Evolutionary conservation across 2,113 vertebrate genomes (phyloP).

Genomic region (Thomomys bottae): DNA sequence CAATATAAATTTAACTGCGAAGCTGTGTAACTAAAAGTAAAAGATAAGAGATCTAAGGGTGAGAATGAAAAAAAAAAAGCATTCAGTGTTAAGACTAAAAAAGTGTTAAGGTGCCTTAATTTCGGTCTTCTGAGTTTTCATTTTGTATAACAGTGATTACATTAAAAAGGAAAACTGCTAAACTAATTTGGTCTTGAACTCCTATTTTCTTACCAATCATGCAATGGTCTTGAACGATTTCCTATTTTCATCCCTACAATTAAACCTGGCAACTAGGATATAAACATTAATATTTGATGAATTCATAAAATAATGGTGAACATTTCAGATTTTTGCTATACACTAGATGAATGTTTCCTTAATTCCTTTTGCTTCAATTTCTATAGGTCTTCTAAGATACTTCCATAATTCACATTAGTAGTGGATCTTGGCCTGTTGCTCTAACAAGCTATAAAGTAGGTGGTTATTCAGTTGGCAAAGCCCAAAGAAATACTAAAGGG

Average conservation of each 20-base stretch:
- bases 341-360: conserved; percentile 28
- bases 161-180: conserved; percentile 34
- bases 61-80: neutral
- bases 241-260: neutral
- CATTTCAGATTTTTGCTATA: neutral
- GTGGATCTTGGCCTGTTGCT: neutral
- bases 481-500: conserved; percentile 5
- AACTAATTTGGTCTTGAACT: neutral
- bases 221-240: no score
- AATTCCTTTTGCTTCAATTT: conserved; percentile 35
- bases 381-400: neutral
- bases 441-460: neutral
- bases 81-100: neutral
- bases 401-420: conserved; percentile 2
- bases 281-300: neutral
- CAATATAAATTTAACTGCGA: neutral
- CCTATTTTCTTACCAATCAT: no score
- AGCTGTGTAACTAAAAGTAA: neutral
- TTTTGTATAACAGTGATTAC: neutral
- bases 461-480: neutral
- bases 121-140: neutral
- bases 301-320: neutral
- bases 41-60: neutral
- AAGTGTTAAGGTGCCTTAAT: conserved; percentile 6
- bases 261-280: neutral